phyloP scores from a whole-genome alignment of 2,888 invertebrate genomes.

The Caenorhabditis becei region DNA sequence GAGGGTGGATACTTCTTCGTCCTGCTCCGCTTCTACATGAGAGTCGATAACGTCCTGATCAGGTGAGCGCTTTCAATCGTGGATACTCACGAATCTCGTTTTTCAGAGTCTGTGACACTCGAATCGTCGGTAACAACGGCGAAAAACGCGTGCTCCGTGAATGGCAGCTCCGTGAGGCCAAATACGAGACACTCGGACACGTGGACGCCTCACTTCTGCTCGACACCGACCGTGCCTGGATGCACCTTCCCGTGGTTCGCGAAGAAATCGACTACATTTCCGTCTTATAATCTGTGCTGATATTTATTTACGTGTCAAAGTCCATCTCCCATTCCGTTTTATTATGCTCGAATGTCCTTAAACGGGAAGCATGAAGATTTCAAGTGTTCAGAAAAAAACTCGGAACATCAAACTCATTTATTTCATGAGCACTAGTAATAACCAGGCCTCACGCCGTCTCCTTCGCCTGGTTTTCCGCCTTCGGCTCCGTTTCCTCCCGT shows the following conservation, averaged over 20 bases:
- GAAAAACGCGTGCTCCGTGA: slow-evolving; percentile 71
- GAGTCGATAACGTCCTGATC: slow-evolving; percentile 94
- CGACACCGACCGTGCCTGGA: slow-evolving; percentile 68
- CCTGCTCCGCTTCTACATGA: slow-evolving; percentile 91
- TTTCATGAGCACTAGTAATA: too few relatives aligned
- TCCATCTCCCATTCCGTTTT: not conserved
- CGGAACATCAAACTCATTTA: too few relatives aligned
- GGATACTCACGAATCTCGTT: not conserved
- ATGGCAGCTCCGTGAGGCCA: slow-evolving; percentile 76
- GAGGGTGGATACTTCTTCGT: slow-evolving; percentile 91
- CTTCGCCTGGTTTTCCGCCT: too few relatives aligned
- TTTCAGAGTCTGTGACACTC: slow-evolving; percentile 74
- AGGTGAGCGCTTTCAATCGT: slow-evolving; percentile 36
- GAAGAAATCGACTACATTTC: slow-evolving; percentile 20
- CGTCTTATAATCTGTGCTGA: not conserved
- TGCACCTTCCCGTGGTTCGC: slow-evolving; percentile 64
- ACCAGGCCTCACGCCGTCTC: too few relatives aligned
- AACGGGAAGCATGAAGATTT: too few relatives aligned
- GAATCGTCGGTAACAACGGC: slow-evolving; percentile 71
- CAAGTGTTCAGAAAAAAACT: too few relatives aligned
- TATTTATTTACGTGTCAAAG: not conserved
- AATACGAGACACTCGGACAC: slow-evolving; percentile 58
- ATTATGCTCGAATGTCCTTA: too few relatives aligned
- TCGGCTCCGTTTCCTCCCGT: too few relatives aligned
- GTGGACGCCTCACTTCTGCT: slow-evolving; percentile 50